Evolutionary conservation across 2,888 invertebrate species (phyloP), one percentile per base, ranked within the genome.

Genomic region (Pycnomerus fuliginosus): DNA sequence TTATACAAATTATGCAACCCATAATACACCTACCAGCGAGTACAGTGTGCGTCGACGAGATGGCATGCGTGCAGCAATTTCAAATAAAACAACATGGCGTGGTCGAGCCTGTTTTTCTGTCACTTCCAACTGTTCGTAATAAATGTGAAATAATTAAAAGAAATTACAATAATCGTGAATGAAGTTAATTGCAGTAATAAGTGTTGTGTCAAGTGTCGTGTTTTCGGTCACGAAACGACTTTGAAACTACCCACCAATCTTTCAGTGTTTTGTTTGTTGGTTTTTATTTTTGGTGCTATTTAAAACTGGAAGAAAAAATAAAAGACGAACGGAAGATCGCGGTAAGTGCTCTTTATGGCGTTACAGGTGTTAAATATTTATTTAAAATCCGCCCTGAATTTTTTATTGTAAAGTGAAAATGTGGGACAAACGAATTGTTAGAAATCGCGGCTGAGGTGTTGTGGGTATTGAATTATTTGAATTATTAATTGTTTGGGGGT

Each of bases 61-160:
- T 46, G 53, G 39, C 49, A 17, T 32, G 13, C 20, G 12, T 5
- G 33, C 37, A 12, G 23, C 39, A 42, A 50, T 50, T 48, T 45
- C 45, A 50, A 50, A 50, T 48, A 52, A 50, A 48, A 48, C 46
- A 56, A 54, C 49, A 56, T 56, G 56, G 56, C 56, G 56, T 50
- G 40, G 51, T 53, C 52, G 31, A 27, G 25, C 34, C 41, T 46
- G 46, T 46, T 46, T 46, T 46, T 41, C 41, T 46, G 46, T 41
- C 46, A 46, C 41, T 46, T 46, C 16, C 20, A 41, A 41, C 27
- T 36, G 33, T 33, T 42, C 42, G 41, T 46, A 37, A 23, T 31
- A 37, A 39, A 16, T 35, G 13, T 15, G 32, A 46, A 46, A 32
- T n/a, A n/a, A n/a, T n/a, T n/a, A n/a, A n/a, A n/a, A n/a, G n/a